A percentile compares a stretch with the other conserved stretches of the same genome.
Evolutionary conservation across 2,797 vertebrate species (phyloP).

Genomic region (Neoniphon sammara): DNA sequence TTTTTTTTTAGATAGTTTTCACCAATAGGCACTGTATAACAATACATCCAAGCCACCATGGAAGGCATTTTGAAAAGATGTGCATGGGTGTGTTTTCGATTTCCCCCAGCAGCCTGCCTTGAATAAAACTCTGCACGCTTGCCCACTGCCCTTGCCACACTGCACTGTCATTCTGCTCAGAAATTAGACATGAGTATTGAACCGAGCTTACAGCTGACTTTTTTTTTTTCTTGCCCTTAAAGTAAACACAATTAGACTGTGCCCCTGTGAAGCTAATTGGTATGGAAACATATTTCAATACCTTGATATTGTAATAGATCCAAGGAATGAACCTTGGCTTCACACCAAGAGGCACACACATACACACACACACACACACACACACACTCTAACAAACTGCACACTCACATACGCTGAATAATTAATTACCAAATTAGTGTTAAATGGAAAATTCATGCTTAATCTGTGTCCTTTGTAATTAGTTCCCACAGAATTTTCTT

Average conservation of each 20-base stretch:
- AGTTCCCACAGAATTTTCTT: conserved; percentile 36
- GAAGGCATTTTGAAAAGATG: too few species aligned
- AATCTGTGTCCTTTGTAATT: conserved; percentile 51
- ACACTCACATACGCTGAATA: conserved; percentile 30
- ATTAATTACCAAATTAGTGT: conserved; percentile 39
- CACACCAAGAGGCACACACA: neutral
- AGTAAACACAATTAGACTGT: neutral
- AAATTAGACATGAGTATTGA: neutral
- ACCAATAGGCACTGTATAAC: too few species aligned
- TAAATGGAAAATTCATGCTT: conserved; percentile 46
- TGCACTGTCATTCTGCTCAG: neutral
- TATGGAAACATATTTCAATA: neutral
- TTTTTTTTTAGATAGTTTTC: too few species aligned
- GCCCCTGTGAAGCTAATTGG: neutral
- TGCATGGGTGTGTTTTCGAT: conserved; percentile 10
- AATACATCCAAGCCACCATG: too few species aligned
- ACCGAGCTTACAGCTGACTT: neutral
- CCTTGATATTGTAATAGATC: neutral
- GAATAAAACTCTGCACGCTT: neutral
- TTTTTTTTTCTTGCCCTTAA: neutral
- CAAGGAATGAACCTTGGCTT: neutral
- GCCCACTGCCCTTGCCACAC: neutral
- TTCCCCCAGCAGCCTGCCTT: conserved; percentile 12
- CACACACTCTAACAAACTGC: too few species aligned
- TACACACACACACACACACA: neutral